Conservation (phyloP, 92 coral and sea anemone species). For the Porites rus region DNA sequence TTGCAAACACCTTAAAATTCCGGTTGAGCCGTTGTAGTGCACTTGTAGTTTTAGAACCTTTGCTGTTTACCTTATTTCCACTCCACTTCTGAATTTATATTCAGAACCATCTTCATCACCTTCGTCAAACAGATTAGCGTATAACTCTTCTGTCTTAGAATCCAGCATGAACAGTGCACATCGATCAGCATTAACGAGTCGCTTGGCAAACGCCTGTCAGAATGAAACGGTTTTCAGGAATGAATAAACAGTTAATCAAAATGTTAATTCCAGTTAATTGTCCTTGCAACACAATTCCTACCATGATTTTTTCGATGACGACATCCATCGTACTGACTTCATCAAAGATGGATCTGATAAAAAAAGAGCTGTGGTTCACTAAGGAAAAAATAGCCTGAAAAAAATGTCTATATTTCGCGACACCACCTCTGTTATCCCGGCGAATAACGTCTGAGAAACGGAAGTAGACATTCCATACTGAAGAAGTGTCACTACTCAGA, state of each 20-base stretch:
- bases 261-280: not conserved
- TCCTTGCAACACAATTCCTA: constrained; percentile 18
- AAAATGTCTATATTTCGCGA: rapidly evolving
- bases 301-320: constrained; percentile 96
- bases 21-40: too few relatives aligned
- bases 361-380: not conserved
- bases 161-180: constrained; percentile 93
- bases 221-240: not conserved
- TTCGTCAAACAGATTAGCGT: constrained; percentile 94
- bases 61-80: constrained; percentile 83
- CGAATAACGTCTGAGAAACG: too few relatives aligned
- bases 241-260: too few relatives aligned
- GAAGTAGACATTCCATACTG: too few relatives aligned
- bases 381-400: too few relatives aligned
- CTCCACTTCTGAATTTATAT: constrained; percentile 79
- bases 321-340: constrained; percentile 96
- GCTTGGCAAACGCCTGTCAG: constrained; percentile 90
- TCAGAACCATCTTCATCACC: constrained; percentile 91
- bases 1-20: too few relatives aligned
- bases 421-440: too few relatives aligned
- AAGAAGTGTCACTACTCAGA: too few relatives aligned
- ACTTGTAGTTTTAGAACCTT: not conserved
- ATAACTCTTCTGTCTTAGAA: constrained; percentile 71
- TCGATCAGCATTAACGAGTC: constrained; percentile 96
- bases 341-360: constrained; percentile 91